Evolutionary conservation across 2,113 vertebrate species (phyloP), one percentile per base, ranked within the genome.

Genomic region (Melanocharis versteri): DNA sequence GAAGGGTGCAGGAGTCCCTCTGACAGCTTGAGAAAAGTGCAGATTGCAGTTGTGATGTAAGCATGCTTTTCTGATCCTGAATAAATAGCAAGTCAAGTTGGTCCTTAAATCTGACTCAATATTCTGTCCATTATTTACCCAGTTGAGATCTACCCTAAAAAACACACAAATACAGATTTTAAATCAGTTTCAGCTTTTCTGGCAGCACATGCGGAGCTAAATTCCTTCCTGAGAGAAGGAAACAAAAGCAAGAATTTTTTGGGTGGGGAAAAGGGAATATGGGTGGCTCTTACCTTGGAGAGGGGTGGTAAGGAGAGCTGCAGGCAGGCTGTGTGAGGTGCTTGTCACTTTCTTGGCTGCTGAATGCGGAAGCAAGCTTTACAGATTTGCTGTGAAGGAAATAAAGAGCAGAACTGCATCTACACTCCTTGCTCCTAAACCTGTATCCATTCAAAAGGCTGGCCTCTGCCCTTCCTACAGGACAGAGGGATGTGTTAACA

Each of bases 391-490:
- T n/a, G 3, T 14, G 17, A 45, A 13, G 20, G 13, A 57, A 58
- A 20, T 12, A 44, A 65, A 3, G 11, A 56, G 7, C 10, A 23
- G 15, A 11, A 20, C 11, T 88, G 19, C 16, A 68, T 30, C 33
- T 31, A 15, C 7, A 2, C 17, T 56, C 12, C 18, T 33, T 62
- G 44, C 13, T 71, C n/a, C 23, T 60, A 47, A 40, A 9, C 8
- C 9, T 30, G 5, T 13, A 4, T 31, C 0, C 0, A 10, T 56
- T 61, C 48, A 64, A 54, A 33, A 44, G 30, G 16, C 10, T 69
- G 12, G 4, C 44, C 6, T 40, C n/a, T 69, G 21, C 1, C 8
- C 7, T 68, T 71, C 8, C 33, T 45, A 0, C 11, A 9, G 31
- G 35, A 57, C 5, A 28, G 7, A 47, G 19, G 6, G 4, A 4